Base-by-base conservation (phyloP, 2,888 invertebrate species). In the Drosophila koepferae region DNA sequence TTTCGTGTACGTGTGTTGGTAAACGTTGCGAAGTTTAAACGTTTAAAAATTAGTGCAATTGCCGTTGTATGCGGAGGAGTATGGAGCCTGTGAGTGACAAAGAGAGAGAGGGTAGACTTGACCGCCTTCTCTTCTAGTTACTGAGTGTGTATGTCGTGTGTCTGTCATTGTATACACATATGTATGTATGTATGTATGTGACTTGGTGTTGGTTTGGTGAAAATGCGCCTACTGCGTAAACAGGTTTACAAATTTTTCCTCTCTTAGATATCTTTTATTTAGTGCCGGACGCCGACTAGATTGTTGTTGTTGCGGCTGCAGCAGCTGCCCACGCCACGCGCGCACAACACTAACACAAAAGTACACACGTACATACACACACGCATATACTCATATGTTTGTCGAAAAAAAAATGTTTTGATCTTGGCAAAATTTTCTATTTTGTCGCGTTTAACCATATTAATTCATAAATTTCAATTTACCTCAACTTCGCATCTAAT, bases 21-120 rank as follows among this genome's bases (percentile, higher is more conserved):
- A 67, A 79, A 81, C 79, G 79, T 81, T 74, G 49, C 60, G 31
- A 49, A 60, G 80, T 75, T 80, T 63, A 67, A 79, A 81, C 81
- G 80, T 81, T 77, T 77, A 68, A 68, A 77, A 80, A 77, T 77
- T 77, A 80, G 81, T 66, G 74, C 81, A 80, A 81, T 80, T 80
- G 77, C 44, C 64, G 67, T 54, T 56, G 56, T 43, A 34, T 60
- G 46, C 56, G 60, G 53, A 63, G 79, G 74, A 69, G 74, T 60
- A 36, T 65, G 55, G 67, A 72, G 67, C 53, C 63, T 64, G 63
- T 14, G 31, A 41, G 20, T 10, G 55, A 62, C 48, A 28, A 58
- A 38, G 28, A 43, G 61, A 38, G 28, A 43, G 41, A 44, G 20
- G 48, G 20, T 4, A 55, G 46, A 64, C 41, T 69, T 77, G 77